A percentile compares a stretch with the other conserved stretches of the same genome.
Evolutionary conservation across 2,888 invertebrate genomes (phyloP).

Genomic region (Bruchidius siliquastri): DNA sequence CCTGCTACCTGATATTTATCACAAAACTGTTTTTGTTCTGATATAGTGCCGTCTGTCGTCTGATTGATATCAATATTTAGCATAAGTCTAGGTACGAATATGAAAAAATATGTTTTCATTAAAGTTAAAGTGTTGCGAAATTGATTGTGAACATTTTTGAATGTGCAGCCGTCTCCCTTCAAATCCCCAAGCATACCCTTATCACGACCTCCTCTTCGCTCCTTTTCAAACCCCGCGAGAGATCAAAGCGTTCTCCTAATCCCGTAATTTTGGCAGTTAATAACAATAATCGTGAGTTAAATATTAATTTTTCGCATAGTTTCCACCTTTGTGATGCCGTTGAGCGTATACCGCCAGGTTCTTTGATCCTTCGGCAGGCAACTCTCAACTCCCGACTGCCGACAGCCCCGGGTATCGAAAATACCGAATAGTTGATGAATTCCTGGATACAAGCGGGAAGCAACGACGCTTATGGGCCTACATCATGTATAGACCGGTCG

Average conservation of each 20-base stretch:
- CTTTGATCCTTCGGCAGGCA: conserved; percentile 28
- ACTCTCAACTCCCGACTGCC: conserved; percentile 34
- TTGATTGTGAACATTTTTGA: too few species aligned
- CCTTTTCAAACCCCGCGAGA: neutral
- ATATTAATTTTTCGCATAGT: conserved; percentile 49
- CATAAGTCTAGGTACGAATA: too few species aligned
- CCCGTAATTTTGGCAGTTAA: conserved; percentile 37
- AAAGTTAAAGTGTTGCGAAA: too few species aligned
- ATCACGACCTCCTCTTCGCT: neutral
- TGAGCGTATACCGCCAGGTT: conserved; percentile 27
- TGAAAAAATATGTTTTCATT: too few species aligned
- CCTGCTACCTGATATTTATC: too few species aligned
- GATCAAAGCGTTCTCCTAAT: conserved; percentile 32
- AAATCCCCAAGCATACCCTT: neutral
- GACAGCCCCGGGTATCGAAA: conserved; percentile 42
- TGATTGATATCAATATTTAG: too few species aligned
- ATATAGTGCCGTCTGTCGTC: too few species aligned
- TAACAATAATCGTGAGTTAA: conserved; percentile 42
- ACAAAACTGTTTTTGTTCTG: too few species aligned
- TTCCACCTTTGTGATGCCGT: conserved; percentile 27
- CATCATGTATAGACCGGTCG: neutral
- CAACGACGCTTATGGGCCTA: neutral
- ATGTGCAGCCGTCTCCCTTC: neutral
- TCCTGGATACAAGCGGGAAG: conserved; percentile 17
- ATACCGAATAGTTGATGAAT: conserved; percentile 42